These are phyloP conservation scores for Cydia pomonella DNA, from an alignment of 1,140 invertebrate genomes.

Conservation along the genomic window DNA sequence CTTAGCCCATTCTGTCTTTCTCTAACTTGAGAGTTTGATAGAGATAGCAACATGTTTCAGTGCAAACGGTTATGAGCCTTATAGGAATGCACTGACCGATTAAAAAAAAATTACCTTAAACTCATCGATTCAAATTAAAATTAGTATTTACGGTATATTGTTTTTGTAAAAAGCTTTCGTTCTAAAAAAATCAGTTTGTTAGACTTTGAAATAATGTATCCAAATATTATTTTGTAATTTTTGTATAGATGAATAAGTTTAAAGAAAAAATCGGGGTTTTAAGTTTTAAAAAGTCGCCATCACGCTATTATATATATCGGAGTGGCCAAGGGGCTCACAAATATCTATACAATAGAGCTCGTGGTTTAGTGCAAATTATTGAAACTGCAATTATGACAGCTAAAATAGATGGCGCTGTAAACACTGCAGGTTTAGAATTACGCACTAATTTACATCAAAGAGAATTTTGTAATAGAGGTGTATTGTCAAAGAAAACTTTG, in stretches of 20 bases:
- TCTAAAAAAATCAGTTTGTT: background rate
- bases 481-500: too few relatives aligned
- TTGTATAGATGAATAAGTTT: background rate
- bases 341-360: too few relatives aligned
- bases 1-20: background rate
- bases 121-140: background rate
- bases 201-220: conserved; percentile 14
- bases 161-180: background rate
- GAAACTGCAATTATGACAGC: too few relatives aligned
- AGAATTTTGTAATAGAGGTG: too few relatives aligned
- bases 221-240: conserved; percentile 13
- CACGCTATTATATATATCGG: too few relatives aligned
- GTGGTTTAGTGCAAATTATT: too few relatives aligned
- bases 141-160: background rate
- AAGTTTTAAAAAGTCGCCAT: background rate
- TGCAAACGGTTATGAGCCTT: background rate
- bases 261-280: background rate
- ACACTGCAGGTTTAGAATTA: too few relatives aligned
- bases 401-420: too few relatives aligned
- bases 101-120: background rate
- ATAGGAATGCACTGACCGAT: background rate
- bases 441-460: too few relatives aligned
- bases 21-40: background rate
- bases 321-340: too few relatives aligned
- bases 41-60: background rate